Conservation (phyloP, 1,140 invertebrate species). For the Euwallacea similis region DNA sequence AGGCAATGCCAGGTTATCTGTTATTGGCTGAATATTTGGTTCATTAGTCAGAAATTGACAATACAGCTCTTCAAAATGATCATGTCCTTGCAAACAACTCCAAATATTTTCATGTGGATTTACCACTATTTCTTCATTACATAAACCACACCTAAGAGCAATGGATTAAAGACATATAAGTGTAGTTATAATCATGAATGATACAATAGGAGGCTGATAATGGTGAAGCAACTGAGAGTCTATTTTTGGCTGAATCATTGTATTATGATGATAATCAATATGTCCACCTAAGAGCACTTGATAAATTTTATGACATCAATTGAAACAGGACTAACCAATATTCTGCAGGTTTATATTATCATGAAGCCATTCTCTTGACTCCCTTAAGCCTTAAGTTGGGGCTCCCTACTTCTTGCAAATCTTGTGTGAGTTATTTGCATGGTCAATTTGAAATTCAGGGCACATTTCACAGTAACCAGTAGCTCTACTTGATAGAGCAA, state of each 20-base stretch:
- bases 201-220: neutral
- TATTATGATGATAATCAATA: neutral
- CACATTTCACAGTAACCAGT: too few species aligned
- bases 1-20: neutral
- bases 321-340: neutral
- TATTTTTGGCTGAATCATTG: neutral
- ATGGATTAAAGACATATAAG: neutral
- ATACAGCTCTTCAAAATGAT: constrained; percentile 42
- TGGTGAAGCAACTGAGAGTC: too few species aligned
- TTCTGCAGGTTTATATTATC: too few species aligned
- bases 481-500: neutral
- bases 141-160: constrained; percentile 35
- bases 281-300: neutral
- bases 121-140: constrained; percentile 36
- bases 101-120: constrained; percentile 35
- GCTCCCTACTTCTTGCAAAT: too few species aligned
- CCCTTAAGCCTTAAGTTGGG: too few species aligned
- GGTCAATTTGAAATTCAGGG: too few species aligned
- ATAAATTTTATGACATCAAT: neutral
- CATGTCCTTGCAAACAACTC: constrained; percentile 39
- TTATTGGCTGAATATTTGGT: constrained; percentile 12
- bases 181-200: neutral
- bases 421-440: too few species aligned
- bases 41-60: constrained; percentile 27
- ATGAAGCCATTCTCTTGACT: too few species aligned